These are phyloP conservation scores for Nothoprocta perdicaria DNA, from an alignment of 2,113 vertebrate species.

Conservation along the genomic window DNA sequence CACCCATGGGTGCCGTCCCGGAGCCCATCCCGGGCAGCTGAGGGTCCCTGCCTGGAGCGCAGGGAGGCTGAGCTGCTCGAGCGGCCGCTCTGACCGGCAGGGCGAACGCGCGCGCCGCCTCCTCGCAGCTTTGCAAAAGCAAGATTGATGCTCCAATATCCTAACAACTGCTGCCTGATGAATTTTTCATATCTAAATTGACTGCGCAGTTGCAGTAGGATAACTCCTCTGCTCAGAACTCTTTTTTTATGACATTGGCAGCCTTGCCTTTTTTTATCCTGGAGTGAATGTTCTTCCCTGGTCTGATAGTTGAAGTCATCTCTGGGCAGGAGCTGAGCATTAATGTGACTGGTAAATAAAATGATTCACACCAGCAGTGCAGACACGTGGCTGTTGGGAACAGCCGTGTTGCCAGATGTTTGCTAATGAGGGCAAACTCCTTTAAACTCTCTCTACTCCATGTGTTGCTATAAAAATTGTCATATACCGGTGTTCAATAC, in stretches of 20 bases:
- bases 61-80: background rate
- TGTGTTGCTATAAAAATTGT: background rate
- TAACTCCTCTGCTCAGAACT: background rate
- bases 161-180: background rate
- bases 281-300: background rate
- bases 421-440: background rate
- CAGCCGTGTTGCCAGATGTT: background rate
- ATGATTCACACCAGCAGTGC: background rate
- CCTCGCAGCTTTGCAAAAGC: background rate
- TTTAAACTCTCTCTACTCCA: background rate
- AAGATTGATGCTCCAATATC: background rate
- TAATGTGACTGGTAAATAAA: background rate
- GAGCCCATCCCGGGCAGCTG: background rate
- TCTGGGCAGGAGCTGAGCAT: background rate
- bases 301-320: constrained; percentile 12
- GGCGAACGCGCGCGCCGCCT: background rate
- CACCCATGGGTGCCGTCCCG: background rate
- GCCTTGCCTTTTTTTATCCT: background rate
- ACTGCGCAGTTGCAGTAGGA: background rate
- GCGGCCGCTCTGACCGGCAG: background rate
- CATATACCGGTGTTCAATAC: background rate
- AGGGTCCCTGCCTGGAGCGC: background rate
- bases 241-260: background rate
- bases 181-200: background rate
- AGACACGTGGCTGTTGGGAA: background rate